phyloP scores from a whole-genome alignment of 2,113 vertebrate genomes.

The Gobius niger region DNA sequence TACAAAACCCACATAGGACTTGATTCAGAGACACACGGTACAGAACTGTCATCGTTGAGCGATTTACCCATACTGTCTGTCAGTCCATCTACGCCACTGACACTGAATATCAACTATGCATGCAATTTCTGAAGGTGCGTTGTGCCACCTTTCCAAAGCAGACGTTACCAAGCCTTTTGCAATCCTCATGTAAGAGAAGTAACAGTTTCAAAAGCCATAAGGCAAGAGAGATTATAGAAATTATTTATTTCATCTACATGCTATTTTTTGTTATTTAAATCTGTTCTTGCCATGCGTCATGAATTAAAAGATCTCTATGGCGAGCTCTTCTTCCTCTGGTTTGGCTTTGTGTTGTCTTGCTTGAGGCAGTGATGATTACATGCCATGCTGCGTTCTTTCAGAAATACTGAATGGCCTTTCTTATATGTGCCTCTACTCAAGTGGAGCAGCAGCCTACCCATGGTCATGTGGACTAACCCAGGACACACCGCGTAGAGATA shows the following conservation, averaged over 20 bases:
- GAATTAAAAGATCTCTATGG: conserved; percentile 37
- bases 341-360: conserved; percentile 51
- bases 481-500: conserved; percentile 15
- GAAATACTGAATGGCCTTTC: conserved; percentile 76
- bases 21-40: conserved; percentile 13
- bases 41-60: conserved; percentile 19
- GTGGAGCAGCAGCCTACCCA: conserved; percentile 57
- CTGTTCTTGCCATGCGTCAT: conserved; percentile 24
- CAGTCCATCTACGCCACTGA: neutral
- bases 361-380: conserved; percentile 48
- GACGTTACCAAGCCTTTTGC: conserved; percentile 60
- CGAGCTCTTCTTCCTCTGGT: conserved; percentile 33
- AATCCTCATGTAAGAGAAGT: conserved; percentile 22
- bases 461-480: conserved; percentile 38
- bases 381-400: conserved; percentile 63
- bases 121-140: conserved; percentile 7
- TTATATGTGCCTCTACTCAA: conserved; percentile 77
- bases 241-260: conserved; percentile 31
- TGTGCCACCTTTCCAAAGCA: conserved; percentile 33
- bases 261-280: conserved; percentile 24
- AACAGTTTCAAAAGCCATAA: conserved; percentile 63
- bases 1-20: conserved; percentile 26
- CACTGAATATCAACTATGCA: neutral
- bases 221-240: conserved; percentile 33
- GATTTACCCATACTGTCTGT: neutral